These are phyloP conservation scores for Cyanoliseus patagonus DNA, from an alignment of 2,113 vertebrate species.

Conservation along the genomic window DNA sequence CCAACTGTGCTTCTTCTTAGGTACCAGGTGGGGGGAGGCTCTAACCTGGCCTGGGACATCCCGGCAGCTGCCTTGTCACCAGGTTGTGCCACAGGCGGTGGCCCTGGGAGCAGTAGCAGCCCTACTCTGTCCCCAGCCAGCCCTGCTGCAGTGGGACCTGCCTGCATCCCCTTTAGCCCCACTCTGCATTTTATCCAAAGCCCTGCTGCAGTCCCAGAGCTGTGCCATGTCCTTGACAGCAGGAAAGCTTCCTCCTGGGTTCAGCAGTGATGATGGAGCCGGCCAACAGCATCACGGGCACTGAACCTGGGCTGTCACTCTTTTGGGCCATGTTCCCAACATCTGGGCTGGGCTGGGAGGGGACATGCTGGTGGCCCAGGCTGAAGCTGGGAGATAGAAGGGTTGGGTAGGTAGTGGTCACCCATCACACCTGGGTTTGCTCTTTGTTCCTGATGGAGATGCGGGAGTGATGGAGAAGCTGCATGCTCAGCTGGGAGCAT, in stretches of 20 bases:
- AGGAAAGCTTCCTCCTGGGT: neutral
- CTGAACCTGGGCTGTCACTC: neutral
- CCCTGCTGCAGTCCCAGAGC: neutral
- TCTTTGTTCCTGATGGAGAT: neutral
- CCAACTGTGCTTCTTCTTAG: neutral
- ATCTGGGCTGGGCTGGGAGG: neutral
- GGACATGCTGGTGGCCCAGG: neutral
- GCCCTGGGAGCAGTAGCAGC: neutral
- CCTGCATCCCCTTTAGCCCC: neutral
- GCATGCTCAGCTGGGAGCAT: rapidly evolving
- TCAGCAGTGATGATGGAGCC: rapidly evolving
- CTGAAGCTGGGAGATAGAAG: neutral
- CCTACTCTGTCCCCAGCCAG: neutral
- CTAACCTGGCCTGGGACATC: neutral
- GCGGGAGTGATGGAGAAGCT: neutral
- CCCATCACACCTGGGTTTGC: neutral
- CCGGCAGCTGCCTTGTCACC: neutral
- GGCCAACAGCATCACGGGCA: neutral
- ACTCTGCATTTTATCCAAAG: neutral
- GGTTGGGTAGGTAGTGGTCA: neutral
- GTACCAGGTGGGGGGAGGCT: neutral
- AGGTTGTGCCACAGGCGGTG: rapidly evolving
- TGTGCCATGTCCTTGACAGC: neutral
- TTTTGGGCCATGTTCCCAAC: neutral
- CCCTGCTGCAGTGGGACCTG: neutral